Percentiles rank a stretch among this genome's conserved stretches.
Evolutionary conservation across 2,888 invertebrate genomes (phyloP).

Genomic region (Stenoptilia bipunctidactyla): DNA sequence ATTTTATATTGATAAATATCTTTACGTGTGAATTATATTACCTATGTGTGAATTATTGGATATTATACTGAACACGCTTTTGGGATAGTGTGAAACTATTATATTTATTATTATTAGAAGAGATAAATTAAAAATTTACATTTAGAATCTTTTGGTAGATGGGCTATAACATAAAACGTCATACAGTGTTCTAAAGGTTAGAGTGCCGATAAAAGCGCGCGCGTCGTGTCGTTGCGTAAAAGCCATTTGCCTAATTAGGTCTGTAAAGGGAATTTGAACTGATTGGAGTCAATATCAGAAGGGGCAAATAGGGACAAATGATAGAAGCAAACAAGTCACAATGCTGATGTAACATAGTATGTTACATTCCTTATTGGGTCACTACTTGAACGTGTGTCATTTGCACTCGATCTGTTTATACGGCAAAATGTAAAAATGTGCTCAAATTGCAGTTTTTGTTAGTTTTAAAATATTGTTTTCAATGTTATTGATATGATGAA

Average conservation of each 20-base stretch:
- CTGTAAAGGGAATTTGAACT: conserved; percentile 11
- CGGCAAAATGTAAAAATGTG: too few species aligned
- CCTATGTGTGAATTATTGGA: conserved; percentile 1
- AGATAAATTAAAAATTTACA: too few species aligned
- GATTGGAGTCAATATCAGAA: conserved; percentile 10
- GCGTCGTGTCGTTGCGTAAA: not conserved
- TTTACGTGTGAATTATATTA: conserved; percentile 1
- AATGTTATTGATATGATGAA: too few species aligned
- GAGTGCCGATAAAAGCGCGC: too few species aligned
- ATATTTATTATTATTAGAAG: not conserved
- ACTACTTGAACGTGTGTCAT: conserved; percentile 30
- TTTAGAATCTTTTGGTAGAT: too few species aligned
- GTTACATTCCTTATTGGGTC: conserved; percentile 43
- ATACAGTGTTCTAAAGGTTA: too few species aligned
- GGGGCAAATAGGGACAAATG: not conserved
- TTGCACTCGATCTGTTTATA: conserved; percentile 29
- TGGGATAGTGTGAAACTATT: not conserved
- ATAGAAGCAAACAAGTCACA: conserved; percentile 28
- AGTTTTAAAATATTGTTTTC: too few species aligned
- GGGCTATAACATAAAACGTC: too few species aligned
- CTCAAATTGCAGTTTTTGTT: too few species aligned
- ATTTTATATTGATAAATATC: conserved; percentile 16
- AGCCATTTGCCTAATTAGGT: not conserved
- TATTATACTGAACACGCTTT: not conserved
- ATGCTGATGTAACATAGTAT: conserved; percentile 37